Conservation (phyloP, 2,113 vertebrate species). For the Poeciliopsis occidentalis region DNA sequence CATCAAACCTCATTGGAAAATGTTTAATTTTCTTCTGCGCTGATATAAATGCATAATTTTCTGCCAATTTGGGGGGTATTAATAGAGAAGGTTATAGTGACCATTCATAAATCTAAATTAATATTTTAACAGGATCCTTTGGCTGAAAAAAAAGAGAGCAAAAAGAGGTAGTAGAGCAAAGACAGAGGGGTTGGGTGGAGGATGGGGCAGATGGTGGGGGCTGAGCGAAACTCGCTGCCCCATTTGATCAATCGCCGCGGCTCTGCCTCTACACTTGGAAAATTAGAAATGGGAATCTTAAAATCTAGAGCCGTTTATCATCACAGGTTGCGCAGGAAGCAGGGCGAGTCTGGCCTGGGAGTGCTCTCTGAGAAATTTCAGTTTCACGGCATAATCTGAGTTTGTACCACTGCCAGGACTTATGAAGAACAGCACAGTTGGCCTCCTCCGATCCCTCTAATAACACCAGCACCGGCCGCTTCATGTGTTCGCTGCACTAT, state of each 20-base stretch:
- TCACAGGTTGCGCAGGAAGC: conserved; percentile 64
- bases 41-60: conserved; percentile 69
- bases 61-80: conserved; percentile 80
- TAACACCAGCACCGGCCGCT: background rate
- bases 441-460: background rate
- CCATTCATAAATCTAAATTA: conserved; percentile 84
- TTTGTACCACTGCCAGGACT: conserved; percentile 41
- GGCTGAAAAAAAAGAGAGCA: conserved; percentile 51
- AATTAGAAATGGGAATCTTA: conserved; percentile 85
- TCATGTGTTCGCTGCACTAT: background rate
- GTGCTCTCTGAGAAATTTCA: conserved; percentile 38
- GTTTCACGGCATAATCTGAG: conserved; percentile 33
- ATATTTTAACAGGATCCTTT: conserved; percentile 84
- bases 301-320: conserved; percentile 82
- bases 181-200: conserved; percentile 34
- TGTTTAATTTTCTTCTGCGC: conserved; percentile 57
- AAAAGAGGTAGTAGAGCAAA: conserved; percentile 22
- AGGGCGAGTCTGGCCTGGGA: conserved; percentile 11
- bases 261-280: conserved; percentile 82
- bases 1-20: conserved; percentile 62
- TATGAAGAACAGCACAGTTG: conserved; percentile 2
- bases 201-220: conserved; percentile 36
- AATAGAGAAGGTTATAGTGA: conserved; percentile 77
- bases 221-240: conserved; percentile 74
- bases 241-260: conserved; percentile 81